Conservation (phyloP, 2,113 vertebrate genomes). For the Lepidothrix coronata region DNA sequence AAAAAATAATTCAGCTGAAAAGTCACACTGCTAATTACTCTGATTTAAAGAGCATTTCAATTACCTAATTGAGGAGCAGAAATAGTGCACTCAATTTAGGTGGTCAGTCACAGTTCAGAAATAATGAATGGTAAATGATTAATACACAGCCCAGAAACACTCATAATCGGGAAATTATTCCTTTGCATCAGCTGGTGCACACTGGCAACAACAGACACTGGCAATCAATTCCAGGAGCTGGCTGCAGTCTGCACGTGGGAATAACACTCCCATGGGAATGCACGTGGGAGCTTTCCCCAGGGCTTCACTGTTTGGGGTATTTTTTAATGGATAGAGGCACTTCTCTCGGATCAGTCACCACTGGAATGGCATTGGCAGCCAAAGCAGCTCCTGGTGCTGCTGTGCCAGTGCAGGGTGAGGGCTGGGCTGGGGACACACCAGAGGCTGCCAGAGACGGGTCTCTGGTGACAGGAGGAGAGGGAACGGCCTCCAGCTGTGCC, state of each 20-base stretch:
- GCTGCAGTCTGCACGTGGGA: neutral
- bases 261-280: neutral
- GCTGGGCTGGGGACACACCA: neutral
- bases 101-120: conserved; percentile 51
- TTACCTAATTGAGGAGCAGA: conserved; percentile 43
- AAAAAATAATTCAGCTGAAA: conserved; percentile 35
- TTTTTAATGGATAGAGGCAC: too few species aligned
- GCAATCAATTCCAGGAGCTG: neutral
- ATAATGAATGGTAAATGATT: conserved; percentile 47
- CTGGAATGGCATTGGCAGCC: fast-evolving
- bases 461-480: neutral
- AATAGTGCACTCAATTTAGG: conserved; percentile 27
- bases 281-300: fast-evolving
- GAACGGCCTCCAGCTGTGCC: neutral
- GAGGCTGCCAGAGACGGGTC: neutral
- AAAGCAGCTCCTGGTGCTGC: fast-evolving
- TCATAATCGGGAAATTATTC: neutral
- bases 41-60: conserved; percentile 54
- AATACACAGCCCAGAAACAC: neutral
- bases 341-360: neutral
- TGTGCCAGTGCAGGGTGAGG: fast-evolving
- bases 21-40: conserved; percentile 55
- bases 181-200: neutral
- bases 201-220: neutral
- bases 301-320: fast-evolving